Evolutionary conservation across 2,113 vertebrate species (phyloP), one percentile per base, ranked within the genome.

Genomic region (Aegotheles bennettii): DNA sequence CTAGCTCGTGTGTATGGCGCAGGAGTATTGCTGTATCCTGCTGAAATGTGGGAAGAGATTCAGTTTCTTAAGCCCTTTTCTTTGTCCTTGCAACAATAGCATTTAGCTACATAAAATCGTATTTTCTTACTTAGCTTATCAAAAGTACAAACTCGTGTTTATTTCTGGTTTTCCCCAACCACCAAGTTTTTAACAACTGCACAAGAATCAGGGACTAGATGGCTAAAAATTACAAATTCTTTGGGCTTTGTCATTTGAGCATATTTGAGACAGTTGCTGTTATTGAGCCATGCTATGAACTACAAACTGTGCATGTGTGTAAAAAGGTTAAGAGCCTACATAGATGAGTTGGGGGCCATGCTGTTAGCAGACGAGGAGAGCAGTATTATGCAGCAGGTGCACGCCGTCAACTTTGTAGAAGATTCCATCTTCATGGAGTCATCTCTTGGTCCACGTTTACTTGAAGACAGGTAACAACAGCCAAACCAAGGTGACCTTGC

Each of bases 351-450:
- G 97, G 98, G 98, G 94, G 98, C 97, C 94, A 86, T 96, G 97
- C 98, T 98, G 98, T 96, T 98, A 96, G 97, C 98, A 97, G 98
- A 98, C 89, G 97, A 98, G 95, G 98, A 98, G 97, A 97, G 98
- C 98, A 98, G 98, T 97, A 97, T 98, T 95, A 97, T 94, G 86
- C 98, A 98, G 93, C 98, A 99, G 98, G 98, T 99, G 96, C 98
- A 98, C 96, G 98, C 97, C 67, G 84, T 98, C 97, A 94, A 90
- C 98, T 98, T 82, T 92, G 90, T 98, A 93, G 98, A 99, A 98
- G 97, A 98, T 98, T 99, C 98, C 93, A 96, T 98, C 98, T 98
- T 98, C 98, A 98, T 99, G 99, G 98, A 98, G 98, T 98, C 98
- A 90, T 98, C 98, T 80, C 98, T 97, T 71, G 97, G 97, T 89